These are phyloP conservation scores for Onychorhynchus coronatus DNA, from an alignment of 2,113 vertebrate species.

Conservation along the genomic window DNA sequence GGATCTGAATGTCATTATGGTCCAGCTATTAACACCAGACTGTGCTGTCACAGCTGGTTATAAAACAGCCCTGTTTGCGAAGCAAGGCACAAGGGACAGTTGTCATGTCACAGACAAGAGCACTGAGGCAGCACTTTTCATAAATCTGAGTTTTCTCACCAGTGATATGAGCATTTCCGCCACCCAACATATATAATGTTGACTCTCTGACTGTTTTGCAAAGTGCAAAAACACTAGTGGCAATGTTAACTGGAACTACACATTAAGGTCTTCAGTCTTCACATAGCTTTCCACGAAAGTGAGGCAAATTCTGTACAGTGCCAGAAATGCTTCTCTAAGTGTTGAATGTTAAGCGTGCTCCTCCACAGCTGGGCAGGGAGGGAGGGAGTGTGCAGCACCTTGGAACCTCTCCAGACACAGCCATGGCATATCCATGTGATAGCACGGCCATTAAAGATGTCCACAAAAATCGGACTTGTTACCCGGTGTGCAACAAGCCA, in stretches of 20 bases:
- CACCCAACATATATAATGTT: rapidly evolving
- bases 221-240: neutral
- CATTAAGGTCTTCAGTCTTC: neutral
- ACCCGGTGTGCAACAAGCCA: neutral
- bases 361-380: rapidly evolving
- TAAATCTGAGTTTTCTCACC: neutral
- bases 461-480: neutral
- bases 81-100: neutral
- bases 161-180: rapidly evolving
- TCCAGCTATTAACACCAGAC: neutral
- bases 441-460: rapidly evolving
- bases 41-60: neutral
- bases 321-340: neutral
- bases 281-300: rapidly evolving
- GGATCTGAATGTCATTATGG: neutral
- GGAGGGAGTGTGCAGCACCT: no score
- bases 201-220: neutral
- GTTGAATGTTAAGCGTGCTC: rapidly evolving
- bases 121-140: rapidly evolving
- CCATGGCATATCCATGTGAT: rapidly evolving
- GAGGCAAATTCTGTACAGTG: neutral
- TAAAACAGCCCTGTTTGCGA: rapidly evolving
- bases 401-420: neutral
- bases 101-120: neutral
- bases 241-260: neutral